Evolutionary conservation across 2,113 vertebrate species (phyloP).

Genomic region (Scalopus aquaticus): DNA sequence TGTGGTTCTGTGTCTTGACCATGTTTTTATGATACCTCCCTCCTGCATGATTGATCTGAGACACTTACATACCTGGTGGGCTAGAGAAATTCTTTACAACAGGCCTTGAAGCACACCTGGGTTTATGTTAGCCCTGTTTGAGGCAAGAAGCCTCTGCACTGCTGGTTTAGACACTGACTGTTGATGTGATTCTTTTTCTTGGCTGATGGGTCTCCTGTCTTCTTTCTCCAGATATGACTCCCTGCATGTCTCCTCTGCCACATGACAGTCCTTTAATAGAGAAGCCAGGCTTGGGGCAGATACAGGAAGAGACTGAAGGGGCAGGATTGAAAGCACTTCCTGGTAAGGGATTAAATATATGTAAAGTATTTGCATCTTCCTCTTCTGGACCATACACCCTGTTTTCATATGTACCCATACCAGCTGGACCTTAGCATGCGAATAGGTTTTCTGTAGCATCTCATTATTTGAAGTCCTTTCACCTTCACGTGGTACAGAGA

Average conservation of each 20-base stretch:
- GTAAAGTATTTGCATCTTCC: not conserved
- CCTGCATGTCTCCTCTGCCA: slow-evolving; percentile 94
- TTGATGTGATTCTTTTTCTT: slow-evolving; percentile 45
- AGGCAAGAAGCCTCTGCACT: not conserved
- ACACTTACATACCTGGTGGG: not conserved
- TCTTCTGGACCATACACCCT: not conserved
- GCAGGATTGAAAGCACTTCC: slow-evolving; percentile 85
- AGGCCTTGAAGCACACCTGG: not conserved
- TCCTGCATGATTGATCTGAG: not conserved
- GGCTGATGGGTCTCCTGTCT: slow-evolving; percentile 67
- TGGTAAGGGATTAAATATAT: slow-evolving; percentile 86
- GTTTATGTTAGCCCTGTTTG: slow-evolving; percentile 5
- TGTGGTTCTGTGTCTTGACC: not conserved
- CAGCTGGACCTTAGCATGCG: not conserved
- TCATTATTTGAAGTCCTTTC: not conserved
- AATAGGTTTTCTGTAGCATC: not conserved
- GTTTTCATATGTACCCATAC: not conserved
- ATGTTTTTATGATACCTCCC: not conserved
- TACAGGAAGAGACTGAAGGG: slow-evolving; percentile 88
- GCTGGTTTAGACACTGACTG: slow-evolving; percentile 6
- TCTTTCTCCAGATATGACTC: slow-evolving; percentile 91
- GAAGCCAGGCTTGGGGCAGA: slow-evolving; percentile 86
- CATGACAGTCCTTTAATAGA: slow-evolving; percentile 89
- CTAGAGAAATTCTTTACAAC: slow-evolving; percentile 10
- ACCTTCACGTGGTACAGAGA: not conserved